Base-by-base conservation (phyloP, 2,797 vertebrate genomes). In the Pangasius mekongensis region DNA sequence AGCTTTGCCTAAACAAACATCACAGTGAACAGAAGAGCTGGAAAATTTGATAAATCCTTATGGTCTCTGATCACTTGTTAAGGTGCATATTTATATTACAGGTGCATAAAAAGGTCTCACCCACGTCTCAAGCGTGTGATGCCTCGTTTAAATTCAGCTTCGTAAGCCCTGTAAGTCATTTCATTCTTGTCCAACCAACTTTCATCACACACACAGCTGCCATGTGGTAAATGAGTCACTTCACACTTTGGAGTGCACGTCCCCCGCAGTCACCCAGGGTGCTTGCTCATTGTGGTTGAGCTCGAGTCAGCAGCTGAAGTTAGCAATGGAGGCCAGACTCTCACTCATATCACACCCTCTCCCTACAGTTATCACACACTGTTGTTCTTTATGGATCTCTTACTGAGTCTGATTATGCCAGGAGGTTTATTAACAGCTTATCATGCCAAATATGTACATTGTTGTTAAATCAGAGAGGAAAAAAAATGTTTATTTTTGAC, bases 101-200 rank as follows among this genome's bases (percentile, higher is more conserved):
- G 18, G n/a, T 39, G 43, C 33, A 62, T 43, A 82, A 62, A 82
- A n/a, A 58, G 33, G 54, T 58, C 20, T 27, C 24, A 49, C 5
- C 11, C 73, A 54, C 33, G 43, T 66, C n/a, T 66, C 3, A 8
- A 20, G 43, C 7, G n/a, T 13, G 10, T 33, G 39, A 84, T 52
- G 43, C 52, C 20, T 74, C 74, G 43, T 81, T 86, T 76, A 43
- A 80, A 69, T 83, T 90, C 87, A 60, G 77, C 83, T 81, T 93
- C 89, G 91, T 93, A 88, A 89, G 80, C 88, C 80, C 89, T 90
- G 91, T 85, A 87, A 91, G 89, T 87, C 0, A 88, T 89, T 94
- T 92, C 39, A 92, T 93, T 94, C 92, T 91, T 91, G 67, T 85
- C 88, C 5, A 20, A 87, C 74, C 83, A 77, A 84, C 85, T 87